phyloP scores from a whole-genome alignment of 2,888 invertebrate genomes.

The Acanthosoma haemorrhoidale region DNA sequence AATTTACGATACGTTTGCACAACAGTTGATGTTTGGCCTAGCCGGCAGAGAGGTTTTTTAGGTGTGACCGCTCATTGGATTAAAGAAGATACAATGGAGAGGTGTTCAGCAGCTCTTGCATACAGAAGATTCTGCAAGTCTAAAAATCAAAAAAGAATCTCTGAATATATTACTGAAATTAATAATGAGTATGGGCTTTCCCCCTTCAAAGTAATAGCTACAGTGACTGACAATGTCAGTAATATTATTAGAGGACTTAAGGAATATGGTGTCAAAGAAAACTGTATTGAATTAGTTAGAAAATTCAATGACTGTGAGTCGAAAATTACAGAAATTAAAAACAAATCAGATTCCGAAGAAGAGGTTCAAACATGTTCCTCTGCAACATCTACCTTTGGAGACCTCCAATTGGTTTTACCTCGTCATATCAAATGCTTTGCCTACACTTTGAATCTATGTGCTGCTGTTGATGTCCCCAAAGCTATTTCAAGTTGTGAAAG shows the following conservation, averaged over 20 bases:
- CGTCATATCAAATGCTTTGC: neutral
- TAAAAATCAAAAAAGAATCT: neutral
- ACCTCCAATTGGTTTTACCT: neutral
- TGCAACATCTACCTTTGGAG: too few species aligned
- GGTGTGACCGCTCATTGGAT: constrained; percentile 34
- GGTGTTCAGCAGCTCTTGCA: neutral
- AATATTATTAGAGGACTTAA: constrained; percentile 31
- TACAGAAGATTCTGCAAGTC: neutral
- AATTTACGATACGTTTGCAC: constrained; percentile 19
- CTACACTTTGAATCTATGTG: neutral
- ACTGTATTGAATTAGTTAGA: too few species aligned
- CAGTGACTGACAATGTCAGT: constrained; percentile 5
- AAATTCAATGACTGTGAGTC: too few species aligned
- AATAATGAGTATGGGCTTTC: neutral
- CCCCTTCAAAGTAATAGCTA: neutral
- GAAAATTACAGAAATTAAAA: too few species aligned
- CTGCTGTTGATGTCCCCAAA: neutral
- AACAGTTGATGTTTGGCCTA: constrained; percentile 31
- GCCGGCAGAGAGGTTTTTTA: constrained; percentile 19
- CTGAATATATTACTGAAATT: neutral
- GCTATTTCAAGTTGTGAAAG: neutral
- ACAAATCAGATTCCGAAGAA: neutral
- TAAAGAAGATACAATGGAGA: neutral
- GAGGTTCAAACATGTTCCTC: neutral
- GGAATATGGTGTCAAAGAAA: constrained; percentile 29